These are phyloP conservation scores for Pogonophryne albipinna DNA, from an alignment of 2,797 vertebrate genomes.

Conservation along the genomic window DNA sequence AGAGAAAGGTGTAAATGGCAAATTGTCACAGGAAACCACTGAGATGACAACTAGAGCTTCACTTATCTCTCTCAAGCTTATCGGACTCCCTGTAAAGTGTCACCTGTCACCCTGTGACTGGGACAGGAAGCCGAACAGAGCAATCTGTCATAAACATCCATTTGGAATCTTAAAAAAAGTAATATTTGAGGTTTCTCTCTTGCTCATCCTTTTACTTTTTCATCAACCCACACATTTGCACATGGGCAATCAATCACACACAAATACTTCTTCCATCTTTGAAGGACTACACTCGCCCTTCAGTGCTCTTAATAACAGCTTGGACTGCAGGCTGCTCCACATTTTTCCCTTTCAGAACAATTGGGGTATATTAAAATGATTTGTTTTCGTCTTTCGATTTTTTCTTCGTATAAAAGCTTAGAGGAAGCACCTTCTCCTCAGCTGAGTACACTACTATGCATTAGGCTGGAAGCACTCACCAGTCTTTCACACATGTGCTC, in stretches of 20 bases:
- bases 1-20: slow-evolving; percentile 56
- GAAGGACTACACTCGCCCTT: slow-evolving; percentile 23
- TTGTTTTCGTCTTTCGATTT: slow-evolving; percentile 4
- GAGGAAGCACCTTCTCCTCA: slow-evolving; percentile 17
- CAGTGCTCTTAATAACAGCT: slow-evolving; percentile 37
- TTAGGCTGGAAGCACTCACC: slow-evolving; percentile 21
- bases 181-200: slow-evolving; percentile 16
- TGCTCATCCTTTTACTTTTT: background rate
- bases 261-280: slow-evolving; percentile 30
- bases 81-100: slow-evolving; percentile 66
- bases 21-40: slow-evolving; percentile 73
- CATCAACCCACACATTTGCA: background rate
- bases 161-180: slow-evolving; percentile 50
- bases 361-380: slow-evolving; percentile 18
- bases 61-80: slow-evolving; percentile 75
- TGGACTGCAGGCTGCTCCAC: background rate
- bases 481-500: slow-evolving; percentile 42
- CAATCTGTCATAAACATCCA: slow-evolving; percentile 57
- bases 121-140: slow-evolving; percentile 64
- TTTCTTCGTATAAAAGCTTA: slow-evolving; percentile 21
- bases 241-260: background rate
- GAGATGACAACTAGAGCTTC: slow-evolving; percentile 52
- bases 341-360: slow-evolving; percentile 34
- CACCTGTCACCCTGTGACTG: slow-evolving; percentile 66
- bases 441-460: slow-evolving; percentile 35